These are phyloP conservation scores for Cyprinodon brontotheroides DNA, from an alignment of 2,113 vertebrate genomes.

Conservation along the genomic window DNA sequence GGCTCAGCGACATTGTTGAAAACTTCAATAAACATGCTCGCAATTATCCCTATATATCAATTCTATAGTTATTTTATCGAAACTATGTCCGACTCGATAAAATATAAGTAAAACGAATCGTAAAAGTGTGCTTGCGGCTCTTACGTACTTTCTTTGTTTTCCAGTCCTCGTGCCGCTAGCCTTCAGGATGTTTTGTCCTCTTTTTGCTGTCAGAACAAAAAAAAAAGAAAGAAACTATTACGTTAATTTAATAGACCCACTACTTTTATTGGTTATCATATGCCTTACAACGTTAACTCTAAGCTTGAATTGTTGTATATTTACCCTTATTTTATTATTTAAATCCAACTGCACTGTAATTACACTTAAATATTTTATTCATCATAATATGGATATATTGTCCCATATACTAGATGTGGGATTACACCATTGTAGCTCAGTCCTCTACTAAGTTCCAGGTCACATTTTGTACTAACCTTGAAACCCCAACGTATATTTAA, in stretches of 20 bases:
- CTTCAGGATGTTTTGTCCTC: neutral
- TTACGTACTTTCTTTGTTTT: constrained; percentile 72
- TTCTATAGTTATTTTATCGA: neutral
- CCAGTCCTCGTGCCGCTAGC: constrained; percentile 61
- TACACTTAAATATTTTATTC: neutral
- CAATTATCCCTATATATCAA: neutral
- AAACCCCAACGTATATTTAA: neutral
- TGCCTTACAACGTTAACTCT: neutral
- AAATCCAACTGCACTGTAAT: neutral
- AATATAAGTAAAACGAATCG: neutral
- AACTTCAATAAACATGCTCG: neutral
- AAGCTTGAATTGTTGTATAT: neutral
- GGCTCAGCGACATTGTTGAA: constrained; percentile 6
- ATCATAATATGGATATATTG: neutral
- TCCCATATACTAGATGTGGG: no score
- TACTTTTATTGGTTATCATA: neutral
- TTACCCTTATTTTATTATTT: neutral
- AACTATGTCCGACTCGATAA: neutral
- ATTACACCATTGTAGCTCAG: neutral
- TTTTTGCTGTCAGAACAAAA: neutral
- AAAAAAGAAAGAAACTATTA: neutral
- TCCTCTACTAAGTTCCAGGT: neutral
- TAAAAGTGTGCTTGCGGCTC: neutral
- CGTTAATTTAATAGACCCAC: neutral
- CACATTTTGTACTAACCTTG: neutral